phyloP scores from a whole-genome alignment of 2,888 invertebrate species.

The Onthophagus sagittarius region DNA sequence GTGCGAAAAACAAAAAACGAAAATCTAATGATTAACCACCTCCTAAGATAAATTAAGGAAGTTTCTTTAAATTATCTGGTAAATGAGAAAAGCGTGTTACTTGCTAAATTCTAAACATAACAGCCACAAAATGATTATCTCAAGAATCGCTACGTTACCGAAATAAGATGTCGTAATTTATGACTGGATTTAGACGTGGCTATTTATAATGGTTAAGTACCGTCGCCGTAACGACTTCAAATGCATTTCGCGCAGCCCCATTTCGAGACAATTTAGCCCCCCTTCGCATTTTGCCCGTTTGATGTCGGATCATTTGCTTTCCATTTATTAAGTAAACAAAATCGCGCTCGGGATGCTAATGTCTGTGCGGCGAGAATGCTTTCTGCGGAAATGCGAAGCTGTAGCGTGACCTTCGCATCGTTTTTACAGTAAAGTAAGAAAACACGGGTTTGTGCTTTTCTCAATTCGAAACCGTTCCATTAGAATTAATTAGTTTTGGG shows the following conservation, averaged over 20 bases:
- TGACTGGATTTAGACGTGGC: not conserved
- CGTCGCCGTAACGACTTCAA: not conserved
- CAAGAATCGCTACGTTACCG: not conserved
- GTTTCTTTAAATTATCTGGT: not conserved
- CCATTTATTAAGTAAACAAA: not conserved
- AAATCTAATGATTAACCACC: not conserved
- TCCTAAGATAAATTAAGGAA: not conserved
- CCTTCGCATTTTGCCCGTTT: not conserved
- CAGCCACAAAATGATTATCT: not conserved
- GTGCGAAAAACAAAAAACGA: not conserved
- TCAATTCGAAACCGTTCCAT: not conserved
- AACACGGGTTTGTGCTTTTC: not conserved
- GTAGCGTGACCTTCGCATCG: not conserved
- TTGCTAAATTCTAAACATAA: not conserved
- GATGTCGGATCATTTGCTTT: not conserved
- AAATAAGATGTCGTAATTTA: not conserved
- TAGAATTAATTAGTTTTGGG: conserved; percentile 15
- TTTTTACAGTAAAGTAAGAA: not conserved
- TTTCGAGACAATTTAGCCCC: not conserved
- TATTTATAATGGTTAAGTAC: not conserved
- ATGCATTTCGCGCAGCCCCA: not conserved
- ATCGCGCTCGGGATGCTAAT: not conserved
- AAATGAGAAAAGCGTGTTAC: not conserved
- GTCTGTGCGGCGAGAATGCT: not conserved
- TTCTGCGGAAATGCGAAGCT: not conserved